phyloP scores from a whole-genome alignment of 2,888 invertebrate genomes.

The Tillus elongatus region DNA sequence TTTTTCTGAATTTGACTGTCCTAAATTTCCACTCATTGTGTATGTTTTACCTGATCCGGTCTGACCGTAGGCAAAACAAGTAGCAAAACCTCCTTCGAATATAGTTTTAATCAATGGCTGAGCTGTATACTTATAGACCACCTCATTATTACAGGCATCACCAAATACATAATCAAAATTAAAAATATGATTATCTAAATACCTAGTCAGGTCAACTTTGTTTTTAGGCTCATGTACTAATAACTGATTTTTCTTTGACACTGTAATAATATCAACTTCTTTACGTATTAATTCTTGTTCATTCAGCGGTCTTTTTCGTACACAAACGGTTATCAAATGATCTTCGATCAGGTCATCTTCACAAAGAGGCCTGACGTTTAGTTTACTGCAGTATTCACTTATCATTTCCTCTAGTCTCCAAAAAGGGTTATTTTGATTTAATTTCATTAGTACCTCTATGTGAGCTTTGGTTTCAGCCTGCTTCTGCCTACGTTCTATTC shows the following conservation, averaged over 20 bases:
- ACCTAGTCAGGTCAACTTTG: conserved; percentile 97
- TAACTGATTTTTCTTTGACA: conserved; percentile 85
- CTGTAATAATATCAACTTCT: conserved; percentile 92
- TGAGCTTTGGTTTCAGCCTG: conserved; percentile 5
- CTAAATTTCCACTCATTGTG: conserved; percentile 97
- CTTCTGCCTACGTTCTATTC: conserved; percentile 10
- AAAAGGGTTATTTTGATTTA: conserved; percentile 90
- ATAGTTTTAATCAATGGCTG: conserved; percentile 94
- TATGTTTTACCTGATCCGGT: conserved; percentile 96
- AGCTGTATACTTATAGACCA: conserved; percentile 98
- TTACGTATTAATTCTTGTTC: conserved; percentile 77
- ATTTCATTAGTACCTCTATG: conserved; percentile 51
- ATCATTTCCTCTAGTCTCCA: conserved; percentile 98
- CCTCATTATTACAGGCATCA: conserved; percentile 87
- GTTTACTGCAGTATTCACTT: conserved; percentile 56
- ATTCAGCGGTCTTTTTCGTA: conserved; percentile 89
- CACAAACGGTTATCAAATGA: conserved; percentile 96
- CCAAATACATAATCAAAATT: conserved; percentile 98
- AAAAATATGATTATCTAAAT: conserved; percentile 95
- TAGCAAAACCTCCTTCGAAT: conserved; percentile 98
- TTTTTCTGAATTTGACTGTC: conserved; percentile 85
- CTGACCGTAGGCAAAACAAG: conserved; percentile 99
- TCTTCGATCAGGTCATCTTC: conserved; percentile 80
- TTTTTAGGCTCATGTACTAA: conserved; percentile 84
- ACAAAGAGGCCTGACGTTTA: conserved; percentile 47